A percentile compares a stretch with the other conserved stretches of the same genome.
Conservation (phyloP, 1,140 invertebrate genomes). For the Penaeus chinensis region DNA sequence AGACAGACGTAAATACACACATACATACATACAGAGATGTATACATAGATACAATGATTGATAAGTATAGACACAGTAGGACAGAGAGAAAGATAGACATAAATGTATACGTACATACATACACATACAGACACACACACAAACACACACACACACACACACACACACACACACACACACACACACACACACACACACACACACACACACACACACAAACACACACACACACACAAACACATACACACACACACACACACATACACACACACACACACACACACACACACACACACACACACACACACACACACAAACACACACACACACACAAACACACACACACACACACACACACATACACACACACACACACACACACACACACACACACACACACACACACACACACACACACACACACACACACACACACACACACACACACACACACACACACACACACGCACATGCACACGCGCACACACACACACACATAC, state of each 20-base stretch:
- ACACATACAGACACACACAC: not conserved
- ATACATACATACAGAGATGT: not conserved
- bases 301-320: not conserved
- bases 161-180: not conserved
- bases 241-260: not conserved
- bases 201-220: conserved; percentile 4
- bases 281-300: not conserved
- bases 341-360: not conserved
- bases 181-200: not conserved
- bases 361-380: not conserved
- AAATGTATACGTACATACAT: conserved; percentile 2
- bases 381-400: not conserved
- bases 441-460: not conserved
- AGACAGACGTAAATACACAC: not conserved
- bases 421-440: not conserved
- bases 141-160: not conserved
- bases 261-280: not conserved
- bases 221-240: not conserved
- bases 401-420: not conserved
- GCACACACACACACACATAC: not conserved
- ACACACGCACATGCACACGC: not conserved
- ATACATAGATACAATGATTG: not conserved
- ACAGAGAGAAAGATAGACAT: not conserved
- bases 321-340: not conserved
- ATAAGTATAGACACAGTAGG: not conserved